phyloP scores from a whole-genome alignment of 2,888 invertebrate genomes.

The Eudasyphora cyanicolor region DNA sequence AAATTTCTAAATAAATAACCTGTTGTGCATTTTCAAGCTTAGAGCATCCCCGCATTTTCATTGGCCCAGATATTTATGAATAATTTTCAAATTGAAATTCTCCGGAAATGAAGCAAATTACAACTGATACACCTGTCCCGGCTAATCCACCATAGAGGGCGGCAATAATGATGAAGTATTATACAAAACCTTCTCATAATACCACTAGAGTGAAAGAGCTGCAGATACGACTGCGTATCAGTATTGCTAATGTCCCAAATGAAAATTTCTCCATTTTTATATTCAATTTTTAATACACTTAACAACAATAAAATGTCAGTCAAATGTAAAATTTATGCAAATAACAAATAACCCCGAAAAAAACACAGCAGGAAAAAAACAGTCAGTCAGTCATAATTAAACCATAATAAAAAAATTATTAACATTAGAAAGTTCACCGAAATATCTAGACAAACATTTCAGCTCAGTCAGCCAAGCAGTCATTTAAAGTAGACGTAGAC shows the following conservation, averaged over 20 bases:
- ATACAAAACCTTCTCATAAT: neutral
- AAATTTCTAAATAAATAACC: too few species aligned
- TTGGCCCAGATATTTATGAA: too few species aligned
- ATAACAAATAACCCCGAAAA: slow-evolving; percentile 64
- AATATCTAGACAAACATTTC: slow-evolving; percentile 29
- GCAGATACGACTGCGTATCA: too few species aligned
- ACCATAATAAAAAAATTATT: slow-evolving; percentile 53
- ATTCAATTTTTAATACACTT: neutral
- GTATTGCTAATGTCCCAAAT: neutral
- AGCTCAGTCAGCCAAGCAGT: slow-evolving; percentile 23
- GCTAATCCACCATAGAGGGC: neutral
- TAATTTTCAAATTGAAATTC: neutral
- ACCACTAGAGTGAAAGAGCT: too few species aligned
- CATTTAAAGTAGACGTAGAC: too few species aligned
- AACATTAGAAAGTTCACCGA: slow-evolving; percentile 63
- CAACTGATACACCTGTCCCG: neutral
- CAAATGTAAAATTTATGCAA: slow-evolving; percentile 64
- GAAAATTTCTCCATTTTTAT: neutral
- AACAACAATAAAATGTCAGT: slow-evolving; percentile 53
- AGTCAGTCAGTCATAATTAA: slow-evolving; percentile 59
- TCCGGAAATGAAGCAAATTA: neutral
- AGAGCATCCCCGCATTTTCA: too few species aligned
- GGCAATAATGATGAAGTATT: neutral
- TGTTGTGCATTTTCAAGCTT: too few species aligned
- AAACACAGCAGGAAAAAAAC: neutral